phyloP scores from a whole-genome alignment of 2,113 vertebrate genomes.

The Potamarius usumacintae region DNA sequence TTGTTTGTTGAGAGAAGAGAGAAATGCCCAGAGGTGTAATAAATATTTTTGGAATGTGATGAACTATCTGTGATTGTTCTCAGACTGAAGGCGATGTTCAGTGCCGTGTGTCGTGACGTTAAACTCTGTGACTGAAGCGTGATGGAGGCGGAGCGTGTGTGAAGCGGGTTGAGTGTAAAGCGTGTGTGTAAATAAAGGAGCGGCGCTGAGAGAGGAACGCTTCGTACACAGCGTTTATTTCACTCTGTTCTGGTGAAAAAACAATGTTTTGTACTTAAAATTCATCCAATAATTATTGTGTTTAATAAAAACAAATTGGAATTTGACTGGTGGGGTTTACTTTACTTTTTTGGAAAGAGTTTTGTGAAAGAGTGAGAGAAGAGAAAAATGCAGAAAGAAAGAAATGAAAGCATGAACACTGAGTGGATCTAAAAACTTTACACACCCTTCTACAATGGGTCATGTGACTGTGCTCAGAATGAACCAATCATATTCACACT shows the following conservation, averaged over 20 bases:
- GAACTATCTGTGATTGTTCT: background rate
- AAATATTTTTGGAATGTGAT: background rate
- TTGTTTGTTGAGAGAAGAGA: background rate
- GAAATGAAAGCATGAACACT: background rate
- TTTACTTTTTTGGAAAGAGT: background rate
- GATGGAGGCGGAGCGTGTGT: background rate
- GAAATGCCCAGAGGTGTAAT: background rate
- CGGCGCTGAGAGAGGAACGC: background rate
- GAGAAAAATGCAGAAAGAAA: background rate
- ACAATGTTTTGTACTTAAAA: background rate
- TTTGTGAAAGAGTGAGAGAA: background rate
- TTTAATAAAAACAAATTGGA: slow-evolving; percentile 11
- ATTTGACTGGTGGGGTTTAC: background rate
- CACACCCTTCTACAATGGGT: background rate
- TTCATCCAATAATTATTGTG: slow-evolving; percentile 1
- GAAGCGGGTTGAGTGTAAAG: background rate
- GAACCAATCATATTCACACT: background rate
- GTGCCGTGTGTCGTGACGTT: background rate
- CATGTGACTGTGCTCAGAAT: background rate
- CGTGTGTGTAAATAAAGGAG: background rate
- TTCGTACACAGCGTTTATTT: background rate
- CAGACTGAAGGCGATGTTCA: background rate
- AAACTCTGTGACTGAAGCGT: background rate
- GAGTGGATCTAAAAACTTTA: background rate
- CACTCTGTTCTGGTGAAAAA: background rate